These are phyloP conservation scores for Equus quagga DNA, from an alignment of 2,113 vertebrate genomes.

Conservation along the genomic window DNA sequence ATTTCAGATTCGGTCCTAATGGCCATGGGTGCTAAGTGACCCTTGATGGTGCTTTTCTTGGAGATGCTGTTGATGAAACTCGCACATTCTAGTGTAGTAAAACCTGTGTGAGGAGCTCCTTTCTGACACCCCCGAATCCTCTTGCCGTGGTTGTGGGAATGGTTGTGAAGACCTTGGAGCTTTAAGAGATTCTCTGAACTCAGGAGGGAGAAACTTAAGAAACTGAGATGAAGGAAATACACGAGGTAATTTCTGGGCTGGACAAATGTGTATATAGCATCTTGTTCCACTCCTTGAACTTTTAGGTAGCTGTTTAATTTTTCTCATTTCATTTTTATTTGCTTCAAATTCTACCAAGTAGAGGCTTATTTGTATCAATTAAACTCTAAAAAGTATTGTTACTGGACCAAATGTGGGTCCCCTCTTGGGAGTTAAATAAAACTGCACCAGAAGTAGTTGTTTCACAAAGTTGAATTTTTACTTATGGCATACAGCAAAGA, in stretches of 20 bases:
- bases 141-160: not conserved
- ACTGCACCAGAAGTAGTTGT: too few species aligned
- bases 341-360: not conserved
- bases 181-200: not conserved
- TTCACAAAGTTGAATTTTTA: too few species aligned
- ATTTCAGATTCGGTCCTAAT: too few species aligned
- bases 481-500: too few species aligned
- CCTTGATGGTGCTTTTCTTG: not conserved
- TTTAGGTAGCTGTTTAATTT: not conserved
- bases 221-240: not conserved
- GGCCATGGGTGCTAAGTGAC: not conserved
- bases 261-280: not conserved
- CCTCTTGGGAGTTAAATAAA: too few species aligned
- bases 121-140: not conserved
- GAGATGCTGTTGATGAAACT: not conserved
- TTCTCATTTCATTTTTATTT: conserved; percentile 37
- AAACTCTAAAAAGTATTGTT: not conserved
- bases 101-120: not conserved
- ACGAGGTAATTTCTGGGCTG: not conserved
- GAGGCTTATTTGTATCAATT: not conserved
- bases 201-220: not conserved
- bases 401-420: too few species aligned
- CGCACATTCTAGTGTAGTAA: not conserved
- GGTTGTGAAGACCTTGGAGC: not conserved
- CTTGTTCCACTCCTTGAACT: not conserved